Base-by-base conservation (phyloP, 1,140 invertebrate genomes). In the Ectropis grisescens region DNA sequence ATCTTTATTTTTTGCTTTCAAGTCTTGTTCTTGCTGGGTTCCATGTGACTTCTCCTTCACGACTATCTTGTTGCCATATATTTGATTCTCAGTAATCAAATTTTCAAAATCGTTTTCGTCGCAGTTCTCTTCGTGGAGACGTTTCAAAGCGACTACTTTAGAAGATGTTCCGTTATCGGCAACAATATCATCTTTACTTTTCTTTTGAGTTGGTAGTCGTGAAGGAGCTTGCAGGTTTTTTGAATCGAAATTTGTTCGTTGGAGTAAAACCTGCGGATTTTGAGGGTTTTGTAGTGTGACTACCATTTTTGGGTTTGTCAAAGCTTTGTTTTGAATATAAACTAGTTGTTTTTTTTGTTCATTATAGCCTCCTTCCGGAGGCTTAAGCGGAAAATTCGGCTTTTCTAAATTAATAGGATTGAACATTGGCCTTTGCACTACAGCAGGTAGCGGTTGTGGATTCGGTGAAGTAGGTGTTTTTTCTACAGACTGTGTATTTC, bases 71-170 rank as follows among this genome's bases (percentile, higher is more conserved):
- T 83, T 80, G 19, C 79, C 82, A 57, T 83, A 83, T 34, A 83
- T 83, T 66, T 83, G 82, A 61, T 83, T 83, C 58, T 83, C 82
- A 2, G 82, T 82, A 13, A 83, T 83, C 38, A 83, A 60, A 56
- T 82, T 82, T 47, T 83, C 82, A 47, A 83, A 83, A 41, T 83
- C 82, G 39, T 82, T 81, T 47, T 82, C 79, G 41, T 83, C 82
- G 37, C 60, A 75, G 37, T 78, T 70, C 12, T 80, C 75, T 53
- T 82, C 78, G 43, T 80, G 75, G 13, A 74, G 49, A 2, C 74
- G 41, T 52, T 83, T 82, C 29, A 82, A 50, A 23, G 79, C 69
- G 1, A 82, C 79, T 0, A 82, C 76, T 60, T 82, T 82, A 14
- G 71, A 70, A n/a, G 61, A 56, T 12, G 52, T 55, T 34, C 46